Conservation (phyloP, 2,113 vertebrate species). For the Eretmochelys imbricata region DNA sequence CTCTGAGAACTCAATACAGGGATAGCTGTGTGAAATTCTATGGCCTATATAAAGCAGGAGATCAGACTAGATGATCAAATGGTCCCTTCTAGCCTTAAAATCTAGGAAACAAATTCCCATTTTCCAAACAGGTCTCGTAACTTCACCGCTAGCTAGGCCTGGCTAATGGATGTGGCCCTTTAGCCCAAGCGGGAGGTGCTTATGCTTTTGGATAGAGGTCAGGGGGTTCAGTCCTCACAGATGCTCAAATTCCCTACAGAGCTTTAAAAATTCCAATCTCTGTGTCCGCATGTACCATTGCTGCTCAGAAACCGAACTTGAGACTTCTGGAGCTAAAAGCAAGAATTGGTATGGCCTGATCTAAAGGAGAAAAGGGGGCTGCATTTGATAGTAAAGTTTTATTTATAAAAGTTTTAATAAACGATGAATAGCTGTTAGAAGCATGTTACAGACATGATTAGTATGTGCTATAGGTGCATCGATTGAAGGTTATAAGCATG, state of each 20-base stretch:
- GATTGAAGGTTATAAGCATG: neutral
- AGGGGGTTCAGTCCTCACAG: neutral
- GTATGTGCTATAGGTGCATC: neutral
- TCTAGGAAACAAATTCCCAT: neutral
- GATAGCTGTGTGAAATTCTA: neutral
- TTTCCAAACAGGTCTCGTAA: neutral
- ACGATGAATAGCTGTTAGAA: neutral
- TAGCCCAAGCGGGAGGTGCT: neutral
- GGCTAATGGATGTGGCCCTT: neutral
- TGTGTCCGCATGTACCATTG: neutral
- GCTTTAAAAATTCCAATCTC: neutral
- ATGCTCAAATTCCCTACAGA: neutral
- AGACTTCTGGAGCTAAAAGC: neutral
- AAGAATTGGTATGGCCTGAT: neutral
- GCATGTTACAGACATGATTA: neutral
- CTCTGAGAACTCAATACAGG: neutral
- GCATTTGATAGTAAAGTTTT: neutral
- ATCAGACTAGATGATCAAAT: neutral
- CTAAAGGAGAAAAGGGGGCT: neutral
- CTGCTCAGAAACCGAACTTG: neutral
- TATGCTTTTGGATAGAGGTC: neutral
- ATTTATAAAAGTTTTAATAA: neutral
- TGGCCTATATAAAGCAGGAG: neutral
- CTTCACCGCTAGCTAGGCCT: neutral
- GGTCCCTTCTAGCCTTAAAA: neutral